Evolutionary conservation across 2,888 invertebrate genomes (phyloP), one percentile per base, ranked within the genome.

Genomic region (Dysmachus trigonus): DNA sequence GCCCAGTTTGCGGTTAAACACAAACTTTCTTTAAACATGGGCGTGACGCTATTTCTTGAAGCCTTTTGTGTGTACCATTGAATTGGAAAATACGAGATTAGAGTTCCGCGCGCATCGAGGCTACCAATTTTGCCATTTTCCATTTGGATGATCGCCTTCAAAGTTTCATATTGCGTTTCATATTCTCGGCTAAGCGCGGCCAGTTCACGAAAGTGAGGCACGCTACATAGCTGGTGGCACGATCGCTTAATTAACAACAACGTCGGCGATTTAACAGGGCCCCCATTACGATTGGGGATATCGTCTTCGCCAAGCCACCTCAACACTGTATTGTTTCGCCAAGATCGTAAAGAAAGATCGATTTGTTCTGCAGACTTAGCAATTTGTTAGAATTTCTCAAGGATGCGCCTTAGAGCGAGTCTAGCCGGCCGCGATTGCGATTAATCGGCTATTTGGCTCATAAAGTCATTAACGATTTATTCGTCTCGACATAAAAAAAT

Each of bases 21-120:
- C 27, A 18, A 71, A 82, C 82, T 82, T 82, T 82, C 82, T 82
- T 82, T 71, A 82, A 82, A 82, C 62, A 82, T 82, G 82, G 82
- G 82, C 82, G 62, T 82, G 35, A 62, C 82, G 53, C 10, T 18
- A 15, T 82, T 82, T 18, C 82, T 53, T 33, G 62, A n/a, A 27
- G 22, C 35, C 51, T 35, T 51, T 51, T 47, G 51, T 27, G 30
- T 18, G 27, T 51, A 51, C 30, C 47, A 79, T 79, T 79, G 30
- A 47, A 51, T 51, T 47, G 79, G 47, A 51, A 51, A 22, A 79
- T 47, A 51, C 47, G 27, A 79, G 79, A 79, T 79, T 79, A 79
- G 79, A 62, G 62, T n/a, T n/a, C 62, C 62, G 30, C 79, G 13
- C 79, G 30, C 18, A 51, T 47, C 38, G 47, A 79, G 79, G 79